Conservation (phyloP, 1,140 invertebrate genomes). For the Linepithema humile region DNA sequence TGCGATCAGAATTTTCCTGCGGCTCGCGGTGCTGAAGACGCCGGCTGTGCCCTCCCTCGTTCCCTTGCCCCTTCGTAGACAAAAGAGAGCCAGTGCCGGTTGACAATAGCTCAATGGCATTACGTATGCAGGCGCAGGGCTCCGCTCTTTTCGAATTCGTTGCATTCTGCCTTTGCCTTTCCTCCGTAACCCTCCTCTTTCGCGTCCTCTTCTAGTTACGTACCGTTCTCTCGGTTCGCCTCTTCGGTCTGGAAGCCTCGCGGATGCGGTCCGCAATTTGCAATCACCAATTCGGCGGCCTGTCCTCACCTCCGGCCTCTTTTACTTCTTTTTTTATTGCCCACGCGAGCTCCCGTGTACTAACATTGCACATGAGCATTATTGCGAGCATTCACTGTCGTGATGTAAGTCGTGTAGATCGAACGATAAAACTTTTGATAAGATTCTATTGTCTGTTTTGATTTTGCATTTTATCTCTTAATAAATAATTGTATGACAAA, state of each 20-base stretch:
- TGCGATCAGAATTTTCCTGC: slow-evolving; percentile 83
- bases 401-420: background rate
- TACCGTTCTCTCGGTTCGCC: slow-evolving; percentile 11
- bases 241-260: slow-evolving; percentile 54
- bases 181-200: slow-evolving; percentile 61
- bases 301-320: slow-evolving; percentile 50
- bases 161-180: slow-evolving; percentile 80
- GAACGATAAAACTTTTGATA: background rate
- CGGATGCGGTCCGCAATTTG: slow-evolving; percentile 76
- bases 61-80: slow-evolving; percentile 73
- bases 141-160: slow-evolving; percentile 83
- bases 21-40: slow-evolving; percentile 66
- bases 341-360: background rate
- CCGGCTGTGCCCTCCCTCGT: slow-evolving; percentile 39
- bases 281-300: slow-evolving; percentile 76
- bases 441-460: background rate
- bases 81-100: slow-evolving; percentile 78
- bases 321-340: slow-evolving; percentile 13
- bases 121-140: slow-evolving; percentile 83
- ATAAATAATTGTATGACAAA: too few species aligned
- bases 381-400: background rate
- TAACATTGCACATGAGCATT: background rate
- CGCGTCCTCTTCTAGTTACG: slow-evolving; percentile 48
- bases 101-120: slow-evolving; percentile 82
- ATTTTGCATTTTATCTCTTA: background rate